phyloP scores from a whole-genome alignment of 2,113 vertebrate species.

The Oncorhynchus nerka region DNA sequence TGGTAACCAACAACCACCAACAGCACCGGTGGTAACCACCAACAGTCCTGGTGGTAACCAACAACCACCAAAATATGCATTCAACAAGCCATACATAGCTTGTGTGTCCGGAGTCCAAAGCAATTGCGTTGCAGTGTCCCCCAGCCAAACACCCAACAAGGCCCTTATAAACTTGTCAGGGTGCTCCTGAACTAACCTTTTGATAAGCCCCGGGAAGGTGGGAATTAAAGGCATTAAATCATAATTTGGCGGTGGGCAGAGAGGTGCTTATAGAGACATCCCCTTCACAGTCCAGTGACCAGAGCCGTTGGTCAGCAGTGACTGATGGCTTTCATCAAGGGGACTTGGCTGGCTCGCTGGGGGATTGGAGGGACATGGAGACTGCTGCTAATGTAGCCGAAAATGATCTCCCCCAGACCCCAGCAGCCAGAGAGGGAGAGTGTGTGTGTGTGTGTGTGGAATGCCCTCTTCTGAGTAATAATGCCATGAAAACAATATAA shows the following conservation, averaged over 20 bases:
- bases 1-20: too few species aligned
- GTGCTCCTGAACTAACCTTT: constrained; percentile 64
- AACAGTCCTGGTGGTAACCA: too few species aligned
- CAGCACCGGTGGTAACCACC: too few species aligned
- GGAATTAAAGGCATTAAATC: constrained; percentile 98
- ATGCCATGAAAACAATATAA: too few species aligned
- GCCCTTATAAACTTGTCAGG: constrained; percentile 54
- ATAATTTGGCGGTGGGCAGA: constrained; percentile 76
- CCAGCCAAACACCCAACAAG: constrained; percentile 31
- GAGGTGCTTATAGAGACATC: constrained; percentile 88
- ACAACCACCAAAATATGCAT: not conserved
- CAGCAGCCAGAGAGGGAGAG: not conserved
- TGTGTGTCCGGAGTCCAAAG: too few species aligned
- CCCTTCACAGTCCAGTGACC: constrained; percentile 89
- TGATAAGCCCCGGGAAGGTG: constrained; percentile 78
- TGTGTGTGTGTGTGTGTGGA: not conserved
- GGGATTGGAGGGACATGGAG: constrained; percentile 78
- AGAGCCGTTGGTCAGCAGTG: constrained; percentile 77
- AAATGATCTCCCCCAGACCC: constrained; percentile 58
- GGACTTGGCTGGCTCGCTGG: constrained; percentile 77
- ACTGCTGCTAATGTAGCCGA: constrained; percentile 80
- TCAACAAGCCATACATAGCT: constrained; percentile 10
- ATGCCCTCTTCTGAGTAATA: not conserved
- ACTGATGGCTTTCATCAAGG: constrained; percentile 94
- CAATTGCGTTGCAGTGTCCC: not conserved